phyloP scores from a whole-genome alignment of 2,888 invertebrate species.

The Diaperis boleti region DNA sequence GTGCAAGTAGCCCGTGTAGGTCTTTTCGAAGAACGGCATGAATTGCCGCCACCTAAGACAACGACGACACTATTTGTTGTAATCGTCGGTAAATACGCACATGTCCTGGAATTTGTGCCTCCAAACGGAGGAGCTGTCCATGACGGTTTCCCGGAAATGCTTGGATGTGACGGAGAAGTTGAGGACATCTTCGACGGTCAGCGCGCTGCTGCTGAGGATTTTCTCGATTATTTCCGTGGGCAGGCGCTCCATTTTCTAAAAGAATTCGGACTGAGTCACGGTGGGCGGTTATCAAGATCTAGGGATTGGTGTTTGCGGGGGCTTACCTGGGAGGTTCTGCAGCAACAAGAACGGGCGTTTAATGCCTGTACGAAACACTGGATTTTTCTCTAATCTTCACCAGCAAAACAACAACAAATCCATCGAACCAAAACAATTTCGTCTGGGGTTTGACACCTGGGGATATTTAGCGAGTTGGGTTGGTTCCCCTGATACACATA shows the following conservation, averaged over 20 bases:
- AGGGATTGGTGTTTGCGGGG: too few species aligned
- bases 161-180: conserved; percentile 70
- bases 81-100: neutral
- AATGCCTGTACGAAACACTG: too few species aligned
- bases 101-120: conserved; percentile 64
- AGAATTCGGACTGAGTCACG: too few species aligned
- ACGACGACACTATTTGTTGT: neutral
- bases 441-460: too few species aligned
- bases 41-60: conserved; percentile 2
- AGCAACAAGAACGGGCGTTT: too few species aligned
- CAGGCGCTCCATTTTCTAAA: conserved; percentile 60
- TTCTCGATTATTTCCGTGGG: conserved; percentile 62
- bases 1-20: conserved; percentile 61
- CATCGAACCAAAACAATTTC: too few species aligned
- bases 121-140: conserved; percentile 67
- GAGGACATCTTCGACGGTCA: conserved; percentile 66
- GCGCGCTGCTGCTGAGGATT: conserved; percentile 53
- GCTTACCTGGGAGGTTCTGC: too few species aligned
- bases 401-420: too few species aligned
- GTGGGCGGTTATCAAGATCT: too few species aligned
- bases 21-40: conserved; percentile 51
- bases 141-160: conserved; percentile 66
- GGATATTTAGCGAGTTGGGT: too few species aligned
- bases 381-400: too few species aligned
- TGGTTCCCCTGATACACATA: too few species aligned